Evolutionary conservation across 2,888 invertebrate species (phyloP), one percentile per base, ranked within the genome.

Genomic region (Calephelis perditalis): DNA sequence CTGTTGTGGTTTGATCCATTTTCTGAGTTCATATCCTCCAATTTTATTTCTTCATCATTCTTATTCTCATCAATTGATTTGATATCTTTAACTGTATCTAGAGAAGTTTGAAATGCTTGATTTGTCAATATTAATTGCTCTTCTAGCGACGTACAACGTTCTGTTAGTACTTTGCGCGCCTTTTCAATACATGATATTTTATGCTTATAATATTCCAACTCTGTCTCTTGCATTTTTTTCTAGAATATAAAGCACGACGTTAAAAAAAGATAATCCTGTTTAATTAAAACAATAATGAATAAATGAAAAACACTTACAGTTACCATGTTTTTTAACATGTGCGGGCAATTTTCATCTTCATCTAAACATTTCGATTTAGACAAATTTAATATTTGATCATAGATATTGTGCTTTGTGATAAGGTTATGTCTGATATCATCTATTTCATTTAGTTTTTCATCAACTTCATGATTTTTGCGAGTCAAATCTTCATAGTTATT

Each of bases 21-120:
- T 49, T 87, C 85, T n/a, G 84, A 85, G 40, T 72, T 71, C 57
- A 84, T 58, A 67, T 87, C 84, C 76, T 86, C 81, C 58, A 84
- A 60, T 68, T 81, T 71, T 49, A 81, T 67, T 56, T 74, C 73
- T 37, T 67, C 58, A 5, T 67, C 58, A 49, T 67, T 35, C 9
- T 26, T 68, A 37, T 72, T 65, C 57, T 69, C 65, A 11, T 66
- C 65, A 8, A 62, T 63, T 35, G 62, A 64, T 55, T 64, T 68
- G 62, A 67, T 74, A 58, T 68, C 71, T 44, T 64, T 65, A 26
- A 67, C 65, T 37, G 67, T 64, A 12, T 66, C 45, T 26, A 58
- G 57, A 10, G 70, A 61, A 63, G 76, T 77, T 62, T 77, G 77
- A 64, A 84, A 81, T 3, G 79, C 81, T 68, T 84, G 85, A 71